Evolutionary conservation across 2,113 vertebrate species (phyloP).

Genomic region (Hepsetus odoe): DNA sequence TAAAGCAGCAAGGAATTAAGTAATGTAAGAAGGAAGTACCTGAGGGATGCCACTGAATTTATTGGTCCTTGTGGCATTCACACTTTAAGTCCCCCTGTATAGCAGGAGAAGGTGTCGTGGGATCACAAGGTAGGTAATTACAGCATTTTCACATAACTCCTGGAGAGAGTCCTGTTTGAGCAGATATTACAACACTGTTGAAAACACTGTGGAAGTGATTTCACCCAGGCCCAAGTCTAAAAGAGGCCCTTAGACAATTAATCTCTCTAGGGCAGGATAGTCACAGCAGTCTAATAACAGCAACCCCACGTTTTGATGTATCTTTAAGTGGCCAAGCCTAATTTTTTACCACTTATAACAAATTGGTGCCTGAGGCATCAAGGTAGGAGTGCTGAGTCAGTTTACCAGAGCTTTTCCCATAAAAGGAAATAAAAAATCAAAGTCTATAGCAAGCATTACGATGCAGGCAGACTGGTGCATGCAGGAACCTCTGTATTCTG

Average conservation of each 20-base stretch:
- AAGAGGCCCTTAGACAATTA: not conserved
- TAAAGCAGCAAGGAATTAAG: not conserved
- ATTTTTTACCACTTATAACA: not conserved
- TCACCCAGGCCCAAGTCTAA: not conserved
- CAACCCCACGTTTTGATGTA: not conserved
- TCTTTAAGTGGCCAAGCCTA: not conserved
- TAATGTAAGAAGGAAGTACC: not conserved
- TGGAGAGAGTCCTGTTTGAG: not conserved
- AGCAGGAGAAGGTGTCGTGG: not conserved
- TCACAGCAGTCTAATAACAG: not conserved
- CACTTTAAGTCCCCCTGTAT: not conserved
- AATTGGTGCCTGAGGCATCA: not conserved
- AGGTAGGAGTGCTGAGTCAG: not conserved
- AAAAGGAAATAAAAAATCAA: too few species aligned
- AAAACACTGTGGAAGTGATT: not conserved
- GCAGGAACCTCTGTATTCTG: not conserved
- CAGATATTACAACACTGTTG: slow-evolving; percentile 3
- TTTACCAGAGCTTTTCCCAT: not conserved
- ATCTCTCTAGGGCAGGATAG: not conserved
- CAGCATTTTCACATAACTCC: not conserved
- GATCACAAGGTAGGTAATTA: slow-evolving; percentile 5
- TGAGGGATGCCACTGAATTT: not conserved
- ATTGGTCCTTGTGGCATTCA: not conserved
- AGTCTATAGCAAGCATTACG: not conserved
- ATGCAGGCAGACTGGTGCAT: not conserved